Conservation (phyloP, 2,113 vertebrate species). For the Sebastes fasciatus region DNA sequence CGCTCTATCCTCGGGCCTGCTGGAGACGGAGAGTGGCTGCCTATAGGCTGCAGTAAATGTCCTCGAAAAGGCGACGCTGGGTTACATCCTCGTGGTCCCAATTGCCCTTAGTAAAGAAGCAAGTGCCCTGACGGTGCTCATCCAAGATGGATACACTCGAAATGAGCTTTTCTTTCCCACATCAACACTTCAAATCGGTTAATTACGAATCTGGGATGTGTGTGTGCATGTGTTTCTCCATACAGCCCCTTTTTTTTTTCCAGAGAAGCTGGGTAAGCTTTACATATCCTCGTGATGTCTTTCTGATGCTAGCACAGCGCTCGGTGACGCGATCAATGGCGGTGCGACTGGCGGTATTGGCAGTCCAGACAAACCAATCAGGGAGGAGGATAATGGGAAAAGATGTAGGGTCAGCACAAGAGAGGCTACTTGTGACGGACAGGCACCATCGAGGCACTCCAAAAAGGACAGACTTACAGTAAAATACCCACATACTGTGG, state of each 20-base stretch:
- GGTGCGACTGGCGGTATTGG: slow-evolving; percentile 41
- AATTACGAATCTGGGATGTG: slow-evolving; percentile 4
- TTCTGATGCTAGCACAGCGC: slow-evolving; percentile 20
- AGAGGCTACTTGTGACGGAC: background rate
- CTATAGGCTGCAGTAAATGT: slow-evolving; percentile 63
- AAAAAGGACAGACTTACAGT: background rate
- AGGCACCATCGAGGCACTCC: background rate
- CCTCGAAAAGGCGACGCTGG: slow-evolving; percentile 43
- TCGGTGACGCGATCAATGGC: slow-evolving; percentile 38
- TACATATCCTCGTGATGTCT: background rate
- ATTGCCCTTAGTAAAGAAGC: slow-evolving; percentile 24
- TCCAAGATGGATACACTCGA: slow-evolving; percentile 13
- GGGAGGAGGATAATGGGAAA: slow-evolving; percentile 7
- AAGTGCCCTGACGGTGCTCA: background rate
- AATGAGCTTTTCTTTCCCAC: slow-evolving; percentile 45
- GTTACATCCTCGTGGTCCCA: slow-evolving; percentile 32
- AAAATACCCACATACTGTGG: background rate
- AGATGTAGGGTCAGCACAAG: slow-evolving; percentile 35
- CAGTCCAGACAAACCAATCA: slow-evolving; percentile 31
- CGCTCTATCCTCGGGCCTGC: slow-evolving; percentile 72
- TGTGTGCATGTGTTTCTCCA: slow-evolving; percentile 17
- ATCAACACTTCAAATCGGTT: slow-evolving; percentile 15
- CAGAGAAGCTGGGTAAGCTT: slow-evolving; percentile 16
- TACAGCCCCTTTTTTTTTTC: background rate
- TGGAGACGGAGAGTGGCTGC: slow-evolving; percentile 51